Evolutionary conservation across 2,113 vertebrate genomes (phyloP), one percentile per base, ranked within the genome.

Genomic region (Amia ocellicauda): DNA sequence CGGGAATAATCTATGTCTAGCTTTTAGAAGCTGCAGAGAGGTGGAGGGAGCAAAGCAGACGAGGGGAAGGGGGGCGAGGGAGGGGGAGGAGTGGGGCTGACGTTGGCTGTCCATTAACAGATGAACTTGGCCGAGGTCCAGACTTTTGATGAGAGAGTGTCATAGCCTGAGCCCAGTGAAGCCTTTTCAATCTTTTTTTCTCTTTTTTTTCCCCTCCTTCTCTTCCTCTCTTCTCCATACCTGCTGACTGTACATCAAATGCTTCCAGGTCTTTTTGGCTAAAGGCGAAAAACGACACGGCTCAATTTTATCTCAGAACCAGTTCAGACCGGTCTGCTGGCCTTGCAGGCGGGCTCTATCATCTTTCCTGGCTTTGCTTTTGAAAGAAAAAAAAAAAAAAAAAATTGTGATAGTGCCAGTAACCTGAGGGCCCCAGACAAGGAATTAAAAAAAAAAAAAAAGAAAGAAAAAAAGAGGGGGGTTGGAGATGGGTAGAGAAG

Each of bases 51-150:
- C 84, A 76, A 79, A 82, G 23, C 78, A 64, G 74, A 72, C 62
- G 28, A 56, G 65, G 28, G 27, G 45, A 40, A 55, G 43, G 31
- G 55, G 47, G 47, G 66, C 36, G 54, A 24, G 64, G 23, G 41
- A 26, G 50, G 53, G 23, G 42, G 56, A 60, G 41, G 64, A 51
- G 58, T 58, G 67, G 73, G 71, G 24, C 82, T 67, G 78, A 71
- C 63, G 73, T 68, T 75, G 74, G 22, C 67, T 84, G 69, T 94
- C 95, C 93, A 95, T 97, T 97, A 97, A 94, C 91, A 93, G 92
- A 96, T 96, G 94, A 96, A 96, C 93, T 96, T 97, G 94, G 94
- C 93, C 82, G 62, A 83, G 88, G 85, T 92, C 95, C 95, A 96
- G 88, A 85, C 88, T 87, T 92, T 83, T 92, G 90, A 90, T 89